A percentile compares a stretch with the other conserved stretches of the same genome.
These are phyloP conservation scores for Nansenia antarctica DNA, from an alignment of 2,113 vertebrate species.

Conservation along the genomic window DNA sequence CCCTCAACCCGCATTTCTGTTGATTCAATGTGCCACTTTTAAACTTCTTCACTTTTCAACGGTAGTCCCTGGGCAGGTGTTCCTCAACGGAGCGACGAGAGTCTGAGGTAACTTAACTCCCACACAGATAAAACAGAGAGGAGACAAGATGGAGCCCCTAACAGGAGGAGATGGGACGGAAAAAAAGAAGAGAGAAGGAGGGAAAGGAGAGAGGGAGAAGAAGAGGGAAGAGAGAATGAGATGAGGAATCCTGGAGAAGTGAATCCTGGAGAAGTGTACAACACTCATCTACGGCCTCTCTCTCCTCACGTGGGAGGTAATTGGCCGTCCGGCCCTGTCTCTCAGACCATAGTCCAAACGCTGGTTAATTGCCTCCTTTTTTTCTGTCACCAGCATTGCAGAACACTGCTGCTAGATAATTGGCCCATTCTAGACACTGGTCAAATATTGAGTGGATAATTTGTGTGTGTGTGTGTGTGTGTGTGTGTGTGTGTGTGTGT, in stretches of 20 bases:
- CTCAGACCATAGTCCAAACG: slow-evolving; percentile 34
- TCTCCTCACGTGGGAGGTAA: slow-evolving; percentile 1
- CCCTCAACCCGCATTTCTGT: neutral
- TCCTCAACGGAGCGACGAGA: neutral
- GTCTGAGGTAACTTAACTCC: neutral
- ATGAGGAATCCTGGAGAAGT: neutral
- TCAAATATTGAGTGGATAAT: slow-evolving; percentile 37
- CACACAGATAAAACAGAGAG: slow-evolving; percentile 7
- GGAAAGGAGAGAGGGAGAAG: neutral
- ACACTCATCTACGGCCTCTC: slow-evolving; percentile 15
- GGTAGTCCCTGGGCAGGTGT: too few species aligned
- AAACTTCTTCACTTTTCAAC: too few species aligned
- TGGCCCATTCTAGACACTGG: slow-evolving; percentile 33
- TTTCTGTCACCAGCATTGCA: slow-evolving; percentile 44
- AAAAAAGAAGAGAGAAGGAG: neutral
- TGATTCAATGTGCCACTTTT: neutral
- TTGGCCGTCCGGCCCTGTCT: neutral
- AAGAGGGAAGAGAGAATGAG: neutral
- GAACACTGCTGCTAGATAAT: slow-evolving; percentile 46
- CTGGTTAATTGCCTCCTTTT: slow-evolving; percentile 55
- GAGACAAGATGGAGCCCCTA: neutral
- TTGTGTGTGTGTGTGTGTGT: too few species aligned
- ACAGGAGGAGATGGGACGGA: neutral
- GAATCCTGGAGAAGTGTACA: neutral
- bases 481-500: too few species aligned